These are phyloP conservation scores for Neomicropteryx cornuta DNA, from an alignment of 1,140 invertebrate genomes.

Conservation along the genomic window DNA sequence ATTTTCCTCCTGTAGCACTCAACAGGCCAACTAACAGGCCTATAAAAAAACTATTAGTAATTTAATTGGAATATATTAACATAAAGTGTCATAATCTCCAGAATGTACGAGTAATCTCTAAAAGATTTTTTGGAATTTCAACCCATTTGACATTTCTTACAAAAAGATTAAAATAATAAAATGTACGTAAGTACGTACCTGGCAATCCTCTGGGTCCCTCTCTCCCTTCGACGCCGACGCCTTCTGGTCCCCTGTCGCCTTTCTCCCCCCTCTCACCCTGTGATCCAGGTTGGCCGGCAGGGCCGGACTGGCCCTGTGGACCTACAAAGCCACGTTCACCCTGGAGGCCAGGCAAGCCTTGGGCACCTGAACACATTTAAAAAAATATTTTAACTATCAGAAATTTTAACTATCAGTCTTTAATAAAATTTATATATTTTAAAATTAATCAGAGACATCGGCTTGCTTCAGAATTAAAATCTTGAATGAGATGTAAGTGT, in stretches of 20 bases:
- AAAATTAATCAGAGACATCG: too few relatives aligned
- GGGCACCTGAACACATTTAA: conserved; percentile 8
- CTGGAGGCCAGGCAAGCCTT: background rate
- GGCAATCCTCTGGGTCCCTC: conserved; percentile 49
- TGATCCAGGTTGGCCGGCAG: conserved; percentile 41
- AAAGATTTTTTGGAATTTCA: background rate
- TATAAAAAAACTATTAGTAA: background rate
- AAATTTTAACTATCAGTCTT: too few relatives aligned
- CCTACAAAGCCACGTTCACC: conserved; percentile 32
- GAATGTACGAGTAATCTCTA: background rate
- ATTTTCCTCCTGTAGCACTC: too few relatives aligned
- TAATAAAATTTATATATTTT: too few relatives aligned
- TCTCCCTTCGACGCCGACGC: conserved; percentile 56
- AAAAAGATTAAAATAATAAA: background rate
- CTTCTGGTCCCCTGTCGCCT: conserved; percentile 57
- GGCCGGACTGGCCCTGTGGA: conserved; percentile 36
- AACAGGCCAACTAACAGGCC: background rate
- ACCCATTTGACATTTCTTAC: background rate
- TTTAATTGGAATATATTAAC: background rate
- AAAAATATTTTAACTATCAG: too few relatives aligned
- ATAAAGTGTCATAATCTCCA: conserved; percentile 5
- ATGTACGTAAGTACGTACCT: conserved; percentile 34
- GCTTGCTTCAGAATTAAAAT: too few relatives aligned
- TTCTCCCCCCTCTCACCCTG: conserved; percentile 58
- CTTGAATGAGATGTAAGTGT: too few relatives aligned